phyloP scores from a whole-genome alignment of 92 coral and sea anemone species.

The Parazoanthus swiftii region DNA sequence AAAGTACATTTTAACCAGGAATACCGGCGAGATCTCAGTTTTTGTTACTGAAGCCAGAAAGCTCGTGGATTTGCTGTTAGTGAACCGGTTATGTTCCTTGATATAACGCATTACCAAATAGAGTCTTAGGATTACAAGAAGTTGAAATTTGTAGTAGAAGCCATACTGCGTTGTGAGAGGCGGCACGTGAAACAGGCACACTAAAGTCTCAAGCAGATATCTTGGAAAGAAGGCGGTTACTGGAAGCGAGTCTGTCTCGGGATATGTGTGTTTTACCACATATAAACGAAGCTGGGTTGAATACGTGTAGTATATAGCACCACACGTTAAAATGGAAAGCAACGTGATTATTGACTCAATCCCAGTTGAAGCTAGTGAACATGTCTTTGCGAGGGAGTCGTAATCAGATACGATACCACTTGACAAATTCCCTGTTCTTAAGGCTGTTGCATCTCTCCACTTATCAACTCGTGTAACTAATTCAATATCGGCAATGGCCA shows the following conservation, averaged over 20 bases:
- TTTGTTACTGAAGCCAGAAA: conserved; percentile 92
- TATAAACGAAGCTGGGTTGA: conserved; percentile 69
- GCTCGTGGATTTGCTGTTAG: conserved; percentile 81
- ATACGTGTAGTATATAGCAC: conserved; percentile 72
- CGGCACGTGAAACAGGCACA: conserved; percentile 88
- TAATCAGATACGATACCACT: conserved; percentile 46
- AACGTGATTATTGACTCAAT: conserved; percentile 68
- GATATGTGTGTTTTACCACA: conserved; percentile 82
- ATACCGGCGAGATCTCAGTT: conserved; percentile 87
- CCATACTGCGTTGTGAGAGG: conserved; percentile 77
- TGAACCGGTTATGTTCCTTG: conserved; percentile 86
- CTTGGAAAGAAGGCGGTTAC: conserved; percentile 68
- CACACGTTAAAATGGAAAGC: conserved; percentile 75
- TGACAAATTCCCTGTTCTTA: conserved; percentile 39
- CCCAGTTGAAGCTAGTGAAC: conserved; percentile 54
- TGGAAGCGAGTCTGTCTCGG: conserved; percentile 77
- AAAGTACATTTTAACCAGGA: conserved; percentile 87
- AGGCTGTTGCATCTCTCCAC: conserved; percentile 22
- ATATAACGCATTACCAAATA: conserved; percentile 80
- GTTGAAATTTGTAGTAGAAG: conserved; percentile 73
- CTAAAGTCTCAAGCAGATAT: conserved; percentile 62
- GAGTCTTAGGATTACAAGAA: conserved; percentile 80
- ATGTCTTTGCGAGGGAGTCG: conserved; percentile 38
- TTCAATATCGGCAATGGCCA: conserved; percentile 85
- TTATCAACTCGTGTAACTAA: conserved; percentile 53